A percentile compares a stretch with the other conserved stretches of the same genome.
Evolutionary conservation across 2,888 invertebrate genomes (phyloP).

Genomic region (Drosophila prostipennis): DNA sequence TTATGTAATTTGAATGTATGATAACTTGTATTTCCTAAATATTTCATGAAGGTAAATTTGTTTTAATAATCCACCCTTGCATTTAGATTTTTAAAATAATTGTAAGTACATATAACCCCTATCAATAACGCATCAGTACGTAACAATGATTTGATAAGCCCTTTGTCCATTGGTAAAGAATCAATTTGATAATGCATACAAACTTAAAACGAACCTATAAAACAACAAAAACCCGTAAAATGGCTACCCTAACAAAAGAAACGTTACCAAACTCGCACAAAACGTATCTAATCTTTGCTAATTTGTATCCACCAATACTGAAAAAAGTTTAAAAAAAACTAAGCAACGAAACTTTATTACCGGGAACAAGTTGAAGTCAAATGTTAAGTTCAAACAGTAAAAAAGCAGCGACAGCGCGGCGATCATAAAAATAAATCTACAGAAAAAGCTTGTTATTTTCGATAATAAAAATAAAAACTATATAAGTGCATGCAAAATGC

Average conservation of each 20-base stretch:
- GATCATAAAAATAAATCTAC: conserved; percentile 66
- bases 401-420: conserved; percentile 35
- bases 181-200: not conserved
- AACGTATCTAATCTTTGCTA: conserved; percentile 46
- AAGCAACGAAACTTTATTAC: conserved; percentile 34
- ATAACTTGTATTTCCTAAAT: no score
- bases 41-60: no score
- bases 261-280: conserved; percentile 35
- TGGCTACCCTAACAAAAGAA: conserved; percentile 50
- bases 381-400: conserved; percentile 49
- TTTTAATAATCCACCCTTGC: no score
- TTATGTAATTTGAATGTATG: not conserved
- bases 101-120: not conserved
- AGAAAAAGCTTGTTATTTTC: conserved; percentile 68
- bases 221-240: not conserved
- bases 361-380: conserved; percentile 43
- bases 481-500: conserved; percentile 59
- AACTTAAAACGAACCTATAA: not conserved
- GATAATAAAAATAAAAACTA: conserved; percentile 66
- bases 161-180: not conserved
- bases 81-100: not conserved
- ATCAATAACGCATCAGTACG: conserved; percentile 5
- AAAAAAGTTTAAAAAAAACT: conserved; percentile 11
- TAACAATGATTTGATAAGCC: conserved; percentile 49
- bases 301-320: conserved; percentile 44